phyloP scores from a whole-genome alignment of 64 coral and sea anemone species.

The Dendrophyllia cribrosa region DNA sequence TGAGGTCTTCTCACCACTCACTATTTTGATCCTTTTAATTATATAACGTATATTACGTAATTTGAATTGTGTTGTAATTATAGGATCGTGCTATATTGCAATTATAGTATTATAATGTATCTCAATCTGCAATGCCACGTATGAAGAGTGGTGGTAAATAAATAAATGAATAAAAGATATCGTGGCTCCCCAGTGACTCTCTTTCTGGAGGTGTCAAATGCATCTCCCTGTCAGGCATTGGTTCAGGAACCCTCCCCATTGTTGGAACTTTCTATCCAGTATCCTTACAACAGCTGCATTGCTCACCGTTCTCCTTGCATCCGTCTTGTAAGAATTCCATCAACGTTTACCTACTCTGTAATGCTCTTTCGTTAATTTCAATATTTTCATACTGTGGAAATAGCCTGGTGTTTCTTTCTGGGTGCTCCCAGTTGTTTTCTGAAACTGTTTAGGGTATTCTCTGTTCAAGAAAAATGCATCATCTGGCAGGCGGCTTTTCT shows the following conservation, averaged over 20 bases:
- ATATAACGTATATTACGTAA: too few species aligned
- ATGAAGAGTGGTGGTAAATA: too few species aligned
- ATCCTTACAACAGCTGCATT: constrained; percentile 27
- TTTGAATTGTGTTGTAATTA: too few species aligned
- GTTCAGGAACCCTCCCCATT: constrained; percentile 25
- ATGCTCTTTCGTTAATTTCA: constrained; percentile 39
- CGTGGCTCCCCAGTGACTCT: background rate
- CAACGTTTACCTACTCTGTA: background rate
- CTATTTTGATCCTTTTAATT: too few species aligned
- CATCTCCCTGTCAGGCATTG: constrained; percentile 37
- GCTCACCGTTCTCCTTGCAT: constrained; percentile 20
- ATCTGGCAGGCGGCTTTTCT: constrained; percentile 28
- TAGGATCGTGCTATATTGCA: too few species aligned
- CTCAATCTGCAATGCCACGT: background rate
- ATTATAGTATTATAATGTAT: too few species aligned
- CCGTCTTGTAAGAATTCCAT: constrained; percentile 23
- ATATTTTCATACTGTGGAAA: background rate
- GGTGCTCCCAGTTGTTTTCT: constrained; percentile 41
- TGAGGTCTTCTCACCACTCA: too few species aligned
- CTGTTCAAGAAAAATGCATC: constrained; percentile 31
- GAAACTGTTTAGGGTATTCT: constrained; percentile 16
- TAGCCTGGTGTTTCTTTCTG: constrained; percentile 32
- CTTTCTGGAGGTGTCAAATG: background rate
- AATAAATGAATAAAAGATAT: too few species aligned
- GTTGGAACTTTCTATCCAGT: constrained; percentile 18